Evolutionary conservation across 1,140 invertebrate species (phyloP).

Genomic region (Arion vulgaris): DNA sequence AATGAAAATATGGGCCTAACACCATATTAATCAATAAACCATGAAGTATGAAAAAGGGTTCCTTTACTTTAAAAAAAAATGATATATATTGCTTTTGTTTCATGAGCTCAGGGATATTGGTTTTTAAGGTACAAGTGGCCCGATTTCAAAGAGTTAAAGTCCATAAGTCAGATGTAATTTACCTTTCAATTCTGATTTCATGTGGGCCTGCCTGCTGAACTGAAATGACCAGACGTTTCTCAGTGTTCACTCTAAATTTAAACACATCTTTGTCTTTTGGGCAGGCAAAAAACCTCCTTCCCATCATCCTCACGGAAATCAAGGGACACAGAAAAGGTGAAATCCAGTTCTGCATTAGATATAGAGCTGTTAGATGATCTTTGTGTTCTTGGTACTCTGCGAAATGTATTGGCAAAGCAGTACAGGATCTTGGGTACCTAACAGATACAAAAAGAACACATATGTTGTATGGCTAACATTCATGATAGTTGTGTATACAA

Average conservation of each 20-base stretch:
- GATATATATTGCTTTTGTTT: too few species aligned
- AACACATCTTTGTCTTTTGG: slow-evolving; percentile 93
- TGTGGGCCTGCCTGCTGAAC: slow-evolving; percentile 84
- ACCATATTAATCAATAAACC: too few species aligned
- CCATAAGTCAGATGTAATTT: too few species aligned
- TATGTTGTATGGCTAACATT: too few species aligned
- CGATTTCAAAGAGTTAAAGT: too few species aligned
- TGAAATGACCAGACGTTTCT: slow-evolving; percentile 92
- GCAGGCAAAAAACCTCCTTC: slow-evolving; percentile 85
- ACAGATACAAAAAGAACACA: too few species aligned
- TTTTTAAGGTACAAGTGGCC: too few species aligned
- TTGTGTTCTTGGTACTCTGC: slow-evolving; percentile 74
- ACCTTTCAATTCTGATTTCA: slow-evolving; percentile 73
- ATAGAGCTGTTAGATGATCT: slow-evolving; percentile 32
- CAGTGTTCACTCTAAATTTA: slow-evolving; percentile 90
- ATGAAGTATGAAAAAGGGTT: too few species aligned
- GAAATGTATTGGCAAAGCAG: slow-evolving; percentile 93
- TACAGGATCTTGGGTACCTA: slow-evolving; percentile 82
- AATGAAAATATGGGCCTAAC: too few species aligned
- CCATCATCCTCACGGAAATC: slow-evolving; percentile 85
- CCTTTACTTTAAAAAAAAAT: too few species aligned
- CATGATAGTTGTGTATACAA: too few species aligned
- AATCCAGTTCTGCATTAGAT: slow-evolving; percentile 63
- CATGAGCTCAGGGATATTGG: too few species aligned
- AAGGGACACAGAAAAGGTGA: slow-evolving; percentile 86